phyloP scores from a whole-genome alignment of 2,888 invertebrate species.

The Mactromeris polynyma region DNA sequence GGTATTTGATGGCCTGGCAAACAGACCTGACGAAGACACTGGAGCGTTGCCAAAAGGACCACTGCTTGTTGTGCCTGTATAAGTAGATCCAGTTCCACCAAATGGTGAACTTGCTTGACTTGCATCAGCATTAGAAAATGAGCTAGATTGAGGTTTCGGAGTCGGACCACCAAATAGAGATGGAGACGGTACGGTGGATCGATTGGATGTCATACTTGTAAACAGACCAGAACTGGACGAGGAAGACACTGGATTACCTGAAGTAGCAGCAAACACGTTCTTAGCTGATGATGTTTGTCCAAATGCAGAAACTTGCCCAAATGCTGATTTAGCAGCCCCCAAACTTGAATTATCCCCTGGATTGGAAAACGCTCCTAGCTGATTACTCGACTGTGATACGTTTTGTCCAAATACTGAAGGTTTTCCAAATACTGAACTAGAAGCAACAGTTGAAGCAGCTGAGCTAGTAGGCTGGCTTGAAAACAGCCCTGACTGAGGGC shows the following conservation, averaged over 20 bases:
- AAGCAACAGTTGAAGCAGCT: neutral
- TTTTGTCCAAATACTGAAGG: constrained; percentile 22
- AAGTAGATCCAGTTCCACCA: constrained; percentile 13
- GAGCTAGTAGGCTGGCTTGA: neutral
- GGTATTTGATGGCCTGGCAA: constrained; percentile 29
- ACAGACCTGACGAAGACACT: constrained; percentile 8
- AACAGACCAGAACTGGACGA: constrained; percentile 18
- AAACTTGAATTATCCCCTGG: neutral
- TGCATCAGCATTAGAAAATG: neutral
- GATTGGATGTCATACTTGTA: neutral
- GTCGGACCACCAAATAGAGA: constrained; percentile 6
- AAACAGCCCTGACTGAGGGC: neutral
- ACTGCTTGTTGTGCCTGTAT: neutral
- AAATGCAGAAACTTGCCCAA: neutral
- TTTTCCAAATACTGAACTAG: constrained; percentile 40
- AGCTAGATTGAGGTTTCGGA: neutral
- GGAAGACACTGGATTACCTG: neutral
- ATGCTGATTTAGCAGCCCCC: neutral
- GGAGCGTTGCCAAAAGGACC: neutral
- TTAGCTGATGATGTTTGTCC: neutral
- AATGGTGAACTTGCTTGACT: neutral
- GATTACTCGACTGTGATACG: constrained; percentile 3
- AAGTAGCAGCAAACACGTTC: neutral
- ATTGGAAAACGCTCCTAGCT: constrained; percentile 2
- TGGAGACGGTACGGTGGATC: neutral